A percentile compares a stretch with the other conserved stretches of the same genome.
phyloP scores from a whole-genome alignment of 1,140 invertebrate species.

The Procambarus clarkii region DNA sequence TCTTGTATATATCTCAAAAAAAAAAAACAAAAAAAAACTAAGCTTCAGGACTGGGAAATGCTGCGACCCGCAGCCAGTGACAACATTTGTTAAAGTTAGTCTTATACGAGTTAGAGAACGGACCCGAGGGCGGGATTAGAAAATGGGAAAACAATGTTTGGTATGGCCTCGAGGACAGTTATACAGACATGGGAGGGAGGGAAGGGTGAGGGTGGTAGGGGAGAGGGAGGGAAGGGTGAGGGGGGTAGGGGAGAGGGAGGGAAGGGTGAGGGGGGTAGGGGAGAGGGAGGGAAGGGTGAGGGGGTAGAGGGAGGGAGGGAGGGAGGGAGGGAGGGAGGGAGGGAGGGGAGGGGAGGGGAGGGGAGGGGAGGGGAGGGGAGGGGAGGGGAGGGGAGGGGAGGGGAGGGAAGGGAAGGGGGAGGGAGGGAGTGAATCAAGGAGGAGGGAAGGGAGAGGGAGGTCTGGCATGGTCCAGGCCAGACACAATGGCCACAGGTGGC shows the following conservation, averaged over 20 bases:
- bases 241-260: too few species aligned
- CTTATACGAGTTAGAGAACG: not conserved
- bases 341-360: not conserved
- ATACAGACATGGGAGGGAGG: not conserved
- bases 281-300: too few species aligned
- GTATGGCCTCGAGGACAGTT: not conserved
- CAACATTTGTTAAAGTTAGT: too few species aligned
- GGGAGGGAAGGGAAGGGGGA: not conserved
- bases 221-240: not conserved
- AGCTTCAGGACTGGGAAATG: too few species aligned
- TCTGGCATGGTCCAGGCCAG: too few species aligned
- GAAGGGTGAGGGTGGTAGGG: not conserved
- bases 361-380: too few species aligned
- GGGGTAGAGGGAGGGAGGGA: not conserved
- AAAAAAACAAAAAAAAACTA: too few species aligned
- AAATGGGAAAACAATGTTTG: not conserved
- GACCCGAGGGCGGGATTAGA: not conserved
- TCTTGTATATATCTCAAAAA: too few species aligned
- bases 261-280: too few species aligned
- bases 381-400: not conserved
- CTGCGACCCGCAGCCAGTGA: too few species aligned
- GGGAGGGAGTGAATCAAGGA: not conserved
- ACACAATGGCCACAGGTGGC: too few species aligned
- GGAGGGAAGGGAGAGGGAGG: not conserved
- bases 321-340: too few species aligned